phyloP scores from a whole-genome alignment of 2,113 vertebrate genomes.

The Notarius quadriscutis region DNA sequence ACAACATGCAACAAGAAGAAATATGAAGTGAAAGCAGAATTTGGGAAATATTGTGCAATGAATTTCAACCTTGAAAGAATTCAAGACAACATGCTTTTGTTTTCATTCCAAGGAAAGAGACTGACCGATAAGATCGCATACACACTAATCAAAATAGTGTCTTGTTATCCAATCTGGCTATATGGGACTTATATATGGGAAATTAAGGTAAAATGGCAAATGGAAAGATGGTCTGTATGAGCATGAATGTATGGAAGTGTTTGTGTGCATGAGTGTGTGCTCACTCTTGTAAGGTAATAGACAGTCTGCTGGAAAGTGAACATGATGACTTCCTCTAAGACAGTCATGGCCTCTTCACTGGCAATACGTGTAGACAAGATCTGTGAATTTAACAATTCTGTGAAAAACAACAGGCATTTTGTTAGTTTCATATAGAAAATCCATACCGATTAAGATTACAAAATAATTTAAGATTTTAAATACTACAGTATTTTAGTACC shows the following conservation, averaged over 20 bases:
- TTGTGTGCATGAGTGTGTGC: slow-evolving; percentile 29
- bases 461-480: not conserved
- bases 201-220: not conserved
- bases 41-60: not conserved
- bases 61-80: slow-evolving; percentile 44
- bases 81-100: slow-evolving; percentile 45
- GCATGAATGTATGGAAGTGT: not conserved
- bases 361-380: slow-evolving; percentile 65
- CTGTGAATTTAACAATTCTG: slow-evolving; percentile 66
- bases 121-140: slow-evolving; percentile 56
- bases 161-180: slow-evolving; percentile 40
- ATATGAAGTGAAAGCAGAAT: not conserved
- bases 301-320: slow-evolving; percentile 81
- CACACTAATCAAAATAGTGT: slow-evolving; percentile 27
- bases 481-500: not conserved
- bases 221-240: not conserved
- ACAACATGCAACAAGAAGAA: not conserved
- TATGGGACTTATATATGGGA: not conserved
- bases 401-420: slow-evolving; percentile 2
- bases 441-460: not conserved
- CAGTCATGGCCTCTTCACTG: slow-evolving; percentile 78
- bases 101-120: slow-evolving; percentile 56
- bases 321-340: slow-evolving; percentile 81
- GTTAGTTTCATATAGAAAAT: not conserved
- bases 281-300: slow-evolving; percentile 80